phyloP scores from a whole-genome alignment of 2,888 invertebrate species.

The Tipula lateralis region DNA sequence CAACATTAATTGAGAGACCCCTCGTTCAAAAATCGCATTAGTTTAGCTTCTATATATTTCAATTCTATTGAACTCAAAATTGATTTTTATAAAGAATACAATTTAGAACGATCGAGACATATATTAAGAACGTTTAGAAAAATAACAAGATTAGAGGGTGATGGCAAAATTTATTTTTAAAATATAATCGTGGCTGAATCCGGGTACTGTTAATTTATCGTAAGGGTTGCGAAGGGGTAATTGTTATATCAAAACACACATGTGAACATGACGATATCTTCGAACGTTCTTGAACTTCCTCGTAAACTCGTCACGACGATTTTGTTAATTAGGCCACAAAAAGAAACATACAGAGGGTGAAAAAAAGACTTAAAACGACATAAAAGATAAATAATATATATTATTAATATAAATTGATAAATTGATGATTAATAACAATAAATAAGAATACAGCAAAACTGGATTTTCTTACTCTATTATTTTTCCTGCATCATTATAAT shows the following conservation, averaged over 20 bases:
- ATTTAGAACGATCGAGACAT: background rate
- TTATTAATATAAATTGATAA: background rate
- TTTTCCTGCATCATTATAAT: background rate
- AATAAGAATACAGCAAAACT: background rate
- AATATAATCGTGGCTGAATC: no score
- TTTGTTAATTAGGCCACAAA: background rate
- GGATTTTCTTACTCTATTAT: background rate
- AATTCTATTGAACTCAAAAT: background rate
- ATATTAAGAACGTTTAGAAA: no score
- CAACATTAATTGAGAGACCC: background rate
- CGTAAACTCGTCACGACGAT: background rate
- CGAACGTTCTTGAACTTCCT: background rate
- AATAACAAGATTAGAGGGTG: background rate
- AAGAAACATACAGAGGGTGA: background rate
- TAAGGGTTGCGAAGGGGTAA: no score
- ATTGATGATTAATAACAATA: background rate
- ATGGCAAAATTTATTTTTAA: background rate
- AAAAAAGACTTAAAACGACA: background rate
- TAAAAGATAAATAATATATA: background rate
- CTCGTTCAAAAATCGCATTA: background rate
- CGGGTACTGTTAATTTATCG: no score
- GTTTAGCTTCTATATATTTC: background rate
- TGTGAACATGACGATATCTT: background rate
- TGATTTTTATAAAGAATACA: background rate
- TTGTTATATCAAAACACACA: no score